Percentiles rank a stretch among this genome's conserved stretches.
These are phyloP conservation scores for Amphiura filiformis DNA, from an alignment of 35 echinoderm and acorn worm species.

Conservation along the genomic window DNA sequence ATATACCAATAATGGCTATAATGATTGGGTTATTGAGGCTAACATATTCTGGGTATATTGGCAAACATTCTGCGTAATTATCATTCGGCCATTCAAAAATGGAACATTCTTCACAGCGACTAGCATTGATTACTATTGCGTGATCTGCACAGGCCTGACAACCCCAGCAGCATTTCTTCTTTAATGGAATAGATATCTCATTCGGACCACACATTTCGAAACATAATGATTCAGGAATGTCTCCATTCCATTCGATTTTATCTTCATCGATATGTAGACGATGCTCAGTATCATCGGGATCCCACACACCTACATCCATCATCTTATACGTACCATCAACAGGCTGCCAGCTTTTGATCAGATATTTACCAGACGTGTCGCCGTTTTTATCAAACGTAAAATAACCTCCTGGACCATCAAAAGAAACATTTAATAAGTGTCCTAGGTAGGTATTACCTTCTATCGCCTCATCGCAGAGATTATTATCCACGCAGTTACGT, in stretches of 20 bases:
- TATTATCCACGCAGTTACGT: not conserved
- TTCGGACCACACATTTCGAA: not conserved
- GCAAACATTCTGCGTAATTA: not conserved
- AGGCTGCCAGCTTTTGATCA: constrained; percentile 31
- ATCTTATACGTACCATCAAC: not conserved
- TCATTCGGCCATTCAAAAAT: not conserved
- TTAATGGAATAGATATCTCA: not conserved
- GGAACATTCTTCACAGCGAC: not conserved
- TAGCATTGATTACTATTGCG: constrained; percentile 10
- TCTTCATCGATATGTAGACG: not conserved
- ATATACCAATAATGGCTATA: not conserved
- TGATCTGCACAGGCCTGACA: constrained; percentile 11
- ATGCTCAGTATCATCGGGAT: not conserved
- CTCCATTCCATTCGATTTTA: not conserved
- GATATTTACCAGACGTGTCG: constrained; percentile 27
- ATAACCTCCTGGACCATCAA: constrained; percentile 14
- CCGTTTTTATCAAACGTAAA: constrained; percentile 37
- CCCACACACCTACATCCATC: not conserved
- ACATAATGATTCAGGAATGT: constrained; percentile 1
- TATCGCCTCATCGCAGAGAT: not conserved
- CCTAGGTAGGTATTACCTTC: not conserved
- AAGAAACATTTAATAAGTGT: not conserved
- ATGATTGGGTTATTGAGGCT: not conserved
- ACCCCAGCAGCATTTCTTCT: constrained; percentile 28
- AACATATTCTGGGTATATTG: not conserved